phyloP scores from a whole-genome alignment of 2,888 invertebrate species.

The Nezara viridula region DNA sequence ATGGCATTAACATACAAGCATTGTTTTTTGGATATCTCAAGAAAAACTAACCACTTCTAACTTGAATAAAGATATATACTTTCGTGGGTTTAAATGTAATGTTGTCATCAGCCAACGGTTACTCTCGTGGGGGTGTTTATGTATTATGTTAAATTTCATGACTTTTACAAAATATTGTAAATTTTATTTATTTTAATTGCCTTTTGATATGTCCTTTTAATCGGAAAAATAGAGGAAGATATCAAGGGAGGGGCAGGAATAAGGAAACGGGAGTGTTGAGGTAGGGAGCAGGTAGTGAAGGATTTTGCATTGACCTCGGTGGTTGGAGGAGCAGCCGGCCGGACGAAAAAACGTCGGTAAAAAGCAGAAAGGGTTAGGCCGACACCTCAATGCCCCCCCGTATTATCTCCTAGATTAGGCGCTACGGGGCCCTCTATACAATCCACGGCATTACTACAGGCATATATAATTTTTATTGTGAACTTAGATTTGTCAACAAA shows the following conservation, averaged over 20 bases:
- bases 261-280: constrained; percentile 40
- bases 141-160: no score
- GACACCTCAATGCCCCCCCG: constrained; percentile 49
- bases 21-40: no score
- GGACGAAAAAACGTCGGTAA: constrained; percentile 29
- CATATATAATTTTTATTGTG: background rate
- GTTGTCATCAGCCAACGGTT: no score
- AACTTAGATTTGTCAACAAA: background rate
- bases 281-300: constrained; percentile 43
- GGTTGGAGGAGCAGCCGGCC: constrained; percentile 42
- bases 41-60: no score
- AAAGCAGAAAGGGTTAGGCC: constrained; percentile 44
- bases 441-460: background rate
- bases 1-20: no score
- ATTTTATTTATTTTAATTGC: background rate
- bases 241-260: constrained; percentile 31
- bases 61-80: no score
- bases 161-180: background rate
- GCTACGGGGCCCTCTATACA: background rate
- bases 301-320: constrained; percentile 53
- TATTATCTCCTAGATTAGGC: constrained; percentile 32
- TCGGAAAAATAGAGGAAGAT: background rate
- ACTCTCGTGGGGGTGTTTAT: no score
- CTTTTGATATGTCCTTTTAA: background rate
- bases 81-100: no score